Percentiles rank a stretch among this genome's conserved stretches.
phyloP scores from a whole-genome alignment of 23 tunicate genomes.

The Styela clava region DNA sequence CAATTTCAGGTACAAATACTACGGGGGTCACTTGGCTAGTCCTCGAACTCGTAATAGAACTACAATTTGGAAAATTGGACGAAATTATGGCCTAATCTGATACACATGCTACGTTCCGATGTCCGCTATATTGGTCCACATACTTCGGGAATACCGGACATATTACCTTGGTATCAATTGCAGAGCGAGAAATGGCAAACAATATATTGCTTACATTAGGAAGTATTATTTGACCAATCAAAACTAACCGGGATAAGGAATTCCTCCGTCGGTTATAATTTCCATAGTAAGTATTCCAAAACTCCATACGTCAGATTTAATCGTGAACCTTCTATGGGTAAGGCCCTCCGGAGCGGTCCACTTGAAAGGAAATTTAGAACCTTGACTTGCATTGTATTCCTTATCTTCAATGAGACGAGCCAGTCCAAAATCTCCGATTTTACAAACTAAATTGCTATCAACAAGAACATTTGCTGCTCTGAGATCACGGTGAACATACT shows the following conservation, averaged over 20 bases:
- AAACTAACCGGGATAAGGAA: conserved; percentile 94
- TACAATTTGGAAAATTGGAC: too few relatives aligned
- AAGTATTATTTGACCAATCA: too few relatives aligned
- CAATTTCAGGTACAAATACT: too few relatives aligned
- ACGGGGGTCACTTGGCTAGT: too few relatives aligned
- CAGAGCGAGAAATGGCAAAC: too few relatives aligned
- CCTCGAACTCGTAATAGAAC: too few relatives aligned
- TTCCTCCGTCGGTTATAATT: conserved; percentile 85
- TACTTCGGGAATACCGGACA: too few relatives aligned
- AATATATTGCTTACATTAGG: too few relatives aligned
- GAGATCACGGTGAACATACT: conserved; percentile 93
- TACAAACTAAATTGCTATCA: conserved; percentile 72
- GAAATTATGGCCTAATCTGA: too few relatives aligned
- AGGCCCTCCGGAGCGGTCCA: conserved; percentile 99
- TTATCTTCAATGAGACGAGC: conserved; percentile 87
- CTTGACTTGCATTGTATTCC: conserved; percentile 83
- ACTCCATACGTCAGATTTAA: conserved; percentile 98
- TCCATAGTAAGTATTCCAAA: conserved; percentile 89
- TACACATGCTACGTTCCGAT: too few relatives aligned
- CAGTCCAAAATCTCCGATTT: conserved; percentile 95
- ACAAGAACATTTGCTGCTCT: conserved; percentile 93
- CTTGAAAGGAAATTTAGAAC: conserved; percentile 89
- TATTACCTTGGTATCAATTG: too few relatives aligned
- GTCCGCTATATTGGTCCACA: too few relatives aligned
- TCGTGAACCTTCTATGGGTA: conserved; percentile 76